Conservation (phyloP, 2,113 vertebrate species). For the Sphyrna mokarran region DNA sequence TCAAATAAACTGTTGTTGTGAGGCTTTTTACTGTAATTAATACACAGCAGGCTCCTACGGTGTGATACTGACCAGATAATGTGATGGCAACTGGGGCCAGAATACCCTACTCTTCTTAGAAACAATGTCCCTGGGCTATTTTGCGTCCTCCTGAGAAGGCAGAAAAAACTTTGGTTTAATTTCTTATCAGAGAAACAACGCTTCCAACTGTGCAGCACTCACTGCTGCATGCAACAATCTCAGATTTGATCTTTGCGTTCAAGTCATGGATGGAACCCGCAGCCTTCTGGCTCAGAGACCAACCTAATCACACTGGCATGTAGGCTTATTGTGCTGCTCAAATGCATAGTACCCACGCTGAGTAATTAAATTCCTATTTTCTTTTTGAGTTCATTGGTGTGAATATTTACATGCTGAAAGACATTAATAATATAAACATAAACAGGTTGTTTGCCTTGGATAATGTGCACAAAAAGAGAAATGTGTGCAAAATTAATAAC, state of each 20-base stretch:
- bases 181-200: background rate
- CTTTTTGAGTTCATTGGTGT: background rate
- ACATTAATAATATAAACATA: background rate
- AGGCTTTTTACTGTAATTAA: background rate
- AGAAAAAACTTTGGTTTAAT: background rate
- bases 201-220: background rate
- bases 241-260: too few species aligned
- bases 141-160: too few species aligned
- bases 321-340: background rate
- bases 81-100: background rate
- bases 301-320: background rate
- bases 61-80: background rate
- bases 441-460: background rate
- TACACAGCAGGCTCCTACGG: background rate
- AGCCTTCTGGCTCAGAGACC: background rate
- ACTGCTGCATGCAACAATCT: background rate
- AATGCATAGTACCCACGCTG: background rate
- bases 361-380: background rate
- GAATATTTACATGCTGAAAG: background rate
- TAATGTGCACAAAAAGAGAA: background rate
- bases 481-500: background rate
- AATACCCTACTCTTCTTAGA: background rate
- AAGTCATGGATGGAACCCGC: too few species aligned
- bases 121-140: background rate
- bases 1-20: too few species aligned